Conservation (phyloP, 2,888 invertebrate species). For the Eudasyphora cyanicolor region DNA sequence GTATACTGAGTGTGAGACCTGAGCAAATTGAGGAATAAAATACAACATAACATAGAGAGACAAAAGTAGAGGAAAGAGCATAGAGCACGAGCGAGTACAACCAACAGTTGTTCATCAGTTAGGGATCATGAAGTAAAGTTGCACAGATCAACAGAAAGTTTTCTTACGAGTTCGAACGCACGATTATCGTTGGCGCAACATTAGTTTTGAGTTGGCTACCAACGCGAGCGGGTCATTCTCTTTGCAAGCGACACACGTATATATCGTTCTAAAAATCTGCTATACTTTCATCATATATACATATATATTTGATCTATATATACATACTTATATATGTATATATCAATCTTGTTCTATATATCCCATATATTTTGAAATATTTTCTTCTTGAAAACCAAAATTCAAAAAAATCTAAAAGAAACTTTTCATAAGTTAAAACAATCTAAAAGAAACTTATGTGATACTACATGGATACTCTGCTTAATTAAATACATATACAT, state of each 20-base stretch:
- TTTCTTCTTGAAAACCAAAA: not conserved
- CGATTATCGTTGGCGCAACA: constrained; percentile 77
- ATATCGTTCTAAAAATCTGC: constrained; percentile 69
- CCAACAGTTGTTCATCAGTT: constrained; percentile 1
- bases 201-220: constrained; percentile 81
- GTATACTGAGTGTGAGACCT: constrained; percentile 27
- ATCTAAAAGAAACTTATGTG: constrained; percentile 13
- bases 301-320: constrained; percentile 60
- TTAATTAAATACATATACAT: not conserved
- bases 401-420: constrained; percentile 61
- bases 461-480: constrained; percentile 21
- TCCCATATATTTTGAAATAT: constrained; percentile 11
- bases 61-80: not conserved
- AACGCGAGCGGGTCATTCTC: constrained; percentile 81
- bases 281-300: constrained; percentile 50
- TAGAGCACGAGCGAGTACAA: constrained; percentile 12
- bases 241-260: constrained; percentile 80
- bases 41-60: not conserved
- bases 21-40: not conserved
- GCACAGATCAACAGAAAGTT: constrained; percentile 63
- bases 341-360: constrained; percentile 35
- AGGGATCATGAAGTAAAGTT: constrained; percentile 56
- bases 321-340: constrained; percentile 51
- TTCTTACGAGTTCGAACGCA: constrained; percentile 69
- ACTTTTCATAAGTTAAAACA: constrained; percentile 55